phyloP scores from a whole-genome alignment of 2,797 vertebrate genomes.

The Xenops minutus region DNA sequence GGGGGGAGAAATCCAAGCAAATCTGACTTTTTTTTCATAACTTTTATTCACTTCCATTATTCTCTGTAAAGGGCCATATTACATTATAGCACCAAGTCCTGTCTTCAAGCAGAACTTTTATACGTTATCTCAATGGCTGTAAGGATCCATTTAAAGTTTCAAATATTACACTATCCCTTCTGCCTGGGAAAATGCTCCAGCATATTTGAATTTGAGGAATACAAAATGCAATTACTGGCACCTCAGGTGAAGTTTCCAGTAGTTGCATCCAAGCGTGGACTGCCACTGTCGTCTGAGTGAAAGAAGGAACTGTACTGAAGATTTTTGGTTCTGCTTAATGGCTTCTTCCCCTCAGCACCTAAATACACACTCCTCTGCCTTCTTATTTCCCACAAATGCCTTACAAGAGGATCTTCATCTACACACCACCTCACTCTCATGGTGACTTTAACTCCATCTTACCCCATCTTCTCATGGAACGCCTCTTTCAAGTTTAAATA shows the following conservation, averaged over 20 bases:
- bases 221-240: background rate
- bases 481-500: background rate
- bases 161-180: background rate
- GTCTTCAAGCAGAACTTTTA: conserved; percentile 20
- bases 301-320: background rate
- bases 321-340: background rate
- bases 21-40: background rate
- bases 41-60: background rate
- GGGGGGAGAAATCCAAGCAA: background rate
- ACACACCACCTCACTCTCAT: background rate
- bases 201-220: background rate
- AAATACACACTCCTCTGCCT: background rate
- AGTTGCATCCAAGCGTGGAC: background rate
- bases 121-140: background rate
- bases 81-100: background rate
- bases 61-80: background rate
- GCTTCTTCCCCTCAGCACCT: background rate
- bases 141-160: background rate
- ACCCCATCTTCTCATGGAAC: background rate
- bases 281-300: background rate
- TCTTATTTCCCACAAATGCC: background rate
- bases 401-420: background rate
- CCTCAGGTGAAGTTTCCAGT: background rate
- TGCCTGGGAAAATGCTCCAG: background rate
- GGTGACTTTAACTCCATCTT: background rate